These are phyloP conservation scores for Gryllus longicercus DNA, from an alignment of 2,888 invertebrate species.

Conservation along the genomic window DNA sequence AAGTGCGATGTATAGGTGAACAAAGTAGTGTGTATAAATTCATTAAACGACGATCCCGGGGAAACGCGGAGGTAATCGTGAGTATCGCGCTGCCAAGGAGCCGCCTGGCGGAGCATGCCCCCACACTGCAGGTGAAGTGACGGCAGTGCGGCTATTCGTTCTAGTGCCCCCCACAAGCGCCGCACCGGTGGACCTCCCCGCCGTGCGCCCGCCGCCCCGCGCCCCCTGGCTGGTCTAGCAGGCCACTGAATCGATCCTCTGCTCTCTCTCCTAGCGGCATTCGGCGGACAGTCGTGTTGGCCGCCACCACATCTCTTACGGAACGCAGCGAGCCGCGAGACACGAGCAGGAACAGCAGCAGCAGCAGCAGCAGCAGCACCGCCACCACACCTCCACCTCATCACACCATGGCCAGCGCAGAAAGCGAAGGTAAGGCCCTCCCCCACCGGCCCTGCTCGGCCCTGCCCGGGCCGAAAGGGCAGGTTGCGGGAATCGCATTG, in stretches of 20 bases:
- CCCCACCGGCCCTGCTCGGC: no score
- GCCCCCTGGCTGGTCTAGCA: not conserved
- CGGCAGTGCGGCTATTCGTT: not conserved
- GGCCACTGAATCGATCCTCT: not conserved
- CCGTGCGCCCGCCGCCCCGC: not conserved
- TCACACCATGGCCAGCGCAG: not conserved
- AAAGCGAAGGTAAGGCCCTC: not conserved
- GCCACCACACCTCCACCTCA: not conserved
- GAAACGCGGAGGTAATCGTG: no score
- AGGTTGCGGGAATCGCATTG: no score
- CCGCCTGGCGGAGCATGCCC: no score
- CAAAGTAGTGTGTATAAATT: no score
- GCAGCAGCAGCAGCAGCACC: not conserved
- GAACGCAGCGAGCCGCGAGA: no score
- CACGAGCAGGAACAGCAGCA: no score
- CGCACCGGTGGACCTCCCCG: not conserved
- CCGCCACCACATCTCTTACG: not conserved
- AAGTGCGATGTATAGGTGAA: no score
- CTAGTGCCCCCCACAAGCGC: not conserved
- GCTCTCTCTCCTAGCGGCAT: conserved; percentile 11
- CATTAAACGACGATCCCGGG: no score
- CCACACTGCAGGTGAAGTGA: not conserved
- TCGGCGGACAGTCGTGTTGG: not conserved
- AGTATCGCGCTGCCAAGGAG: no score
- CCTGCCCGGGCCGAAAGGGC: no score